Evolutionary conservation across 1,140 invertebrate genomes (phyloP).

Genomic region (Papilio xuthus): DNA sequence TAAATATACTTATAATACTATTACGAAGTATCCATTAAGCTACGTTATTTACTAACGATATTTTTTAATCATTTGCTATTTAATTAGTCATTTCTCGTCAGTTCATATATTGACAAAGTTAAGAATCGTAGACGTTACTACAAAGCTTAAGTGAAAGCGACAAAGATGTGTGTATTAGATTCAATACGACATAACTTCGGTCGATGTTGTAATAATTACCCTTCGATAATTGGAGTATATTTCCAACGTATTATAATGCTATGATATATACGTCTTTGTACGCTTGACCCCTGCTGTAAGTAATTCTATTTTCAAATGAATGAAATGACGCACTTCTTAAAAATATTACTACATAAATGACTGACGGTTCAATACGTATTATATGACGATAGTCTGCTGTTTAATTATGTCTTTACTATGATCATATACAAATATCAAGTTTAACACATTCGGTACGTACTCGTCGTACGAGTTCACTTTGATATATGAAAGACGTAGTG

Average conservation of each 20-base stretch:
- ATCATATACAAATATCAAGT: no score
- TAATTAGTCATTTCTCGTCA: no score
- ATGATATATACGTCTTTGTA: conserved; percentile 32
- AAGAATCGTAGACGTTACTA: no score
- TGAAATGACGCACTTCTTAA: conserved; percentile 1
- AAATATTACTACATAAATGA: not conserved
- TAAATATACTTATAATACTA: no score
- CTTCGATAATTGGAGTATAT: conserved; percentile 13
- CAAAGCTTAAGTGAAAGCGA: not conserved
- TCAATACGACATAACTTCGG: not conserved
- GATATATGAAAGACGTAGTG: no score
- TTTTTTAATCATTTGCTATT: no score
- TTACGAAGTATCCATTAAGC: no score
- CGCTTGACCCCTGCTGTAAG: conserved; percentile 4
- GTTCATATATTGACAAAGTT: no score
- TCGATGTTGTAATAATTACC: conserved; percentile 7
- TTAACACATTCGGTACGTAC: no score
- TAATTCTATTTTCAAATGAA: conserved; percentile 23
- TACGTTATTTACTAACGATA: no score
- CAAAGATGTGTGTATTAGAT: not conserved
- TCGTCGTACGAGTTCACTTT: no score
- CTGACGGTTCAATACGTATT: not conserved
- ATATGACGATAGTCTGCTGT: not conserved
- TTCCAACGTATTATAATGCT: conserved; percentile 1
- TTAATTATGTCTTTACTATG: not conserved